Percentiles rank a stretch among this genome's conserved stretches.
Conservation (phyloP, 2,113 vertebrate genomes). For the Crotophaga sulcirostris region DNA sequence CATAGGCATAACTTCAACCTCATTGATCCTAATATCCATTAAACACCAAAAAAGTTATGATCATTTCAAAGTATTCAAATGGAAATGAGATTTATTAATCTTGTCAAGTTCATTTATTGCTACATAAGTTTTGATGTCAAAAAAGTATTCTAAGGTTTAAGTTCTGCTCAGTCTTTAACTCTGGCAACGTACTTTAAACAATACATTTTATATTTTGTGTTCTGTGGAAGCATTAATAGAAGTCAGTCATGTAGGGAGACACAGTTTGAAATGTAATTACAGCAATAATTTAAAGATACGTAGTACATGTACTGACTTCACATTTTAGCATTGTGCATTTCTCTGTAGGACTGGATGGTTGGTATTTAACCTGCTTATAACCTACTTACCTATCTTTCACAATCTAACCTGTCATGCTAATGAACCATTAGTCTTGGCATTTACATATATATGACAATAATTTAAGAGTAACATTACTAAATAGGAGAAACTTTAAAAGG, state of each 20-base stretch:
- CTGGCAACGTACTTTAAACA: background rate
- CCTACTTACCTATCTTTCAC: background rate
- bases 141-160: background rate
- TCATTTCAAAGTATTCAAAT: background rate
- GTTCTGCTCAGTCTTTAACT: background rate
- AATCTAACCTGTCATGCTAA: background rate
- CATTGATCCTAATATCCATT: background rate
- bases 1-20: background rate
- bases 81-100: constrained; percentile 8
- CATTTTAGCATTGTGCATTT: background rate
- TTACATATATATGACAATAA: background rate
- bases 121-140: background rate
- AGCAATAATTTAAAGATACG: background rate
- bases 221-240: constrained; percentile 12
- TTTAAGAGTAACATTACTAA: background rate
- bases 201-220: background rate
- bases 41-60: background rate
- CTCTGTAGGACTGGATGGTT: background rate
- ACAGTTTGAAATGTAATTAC: constrained; percentile 34
- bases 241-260: constrained; percentile 3
- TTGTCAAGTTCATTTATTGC: background rate
- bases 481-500: background rate
- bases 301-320: background rate
- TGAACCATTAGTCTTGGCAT: constrained; percentile 15
- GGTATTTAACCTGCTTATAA: background rate